Evolutionary conservation across 30 jellyfish, hydroid and myxozoan genomes (phyloP), one percentile per base, ranked within the genome.

Genomic region (Nemopilema nomurai): DNA sequence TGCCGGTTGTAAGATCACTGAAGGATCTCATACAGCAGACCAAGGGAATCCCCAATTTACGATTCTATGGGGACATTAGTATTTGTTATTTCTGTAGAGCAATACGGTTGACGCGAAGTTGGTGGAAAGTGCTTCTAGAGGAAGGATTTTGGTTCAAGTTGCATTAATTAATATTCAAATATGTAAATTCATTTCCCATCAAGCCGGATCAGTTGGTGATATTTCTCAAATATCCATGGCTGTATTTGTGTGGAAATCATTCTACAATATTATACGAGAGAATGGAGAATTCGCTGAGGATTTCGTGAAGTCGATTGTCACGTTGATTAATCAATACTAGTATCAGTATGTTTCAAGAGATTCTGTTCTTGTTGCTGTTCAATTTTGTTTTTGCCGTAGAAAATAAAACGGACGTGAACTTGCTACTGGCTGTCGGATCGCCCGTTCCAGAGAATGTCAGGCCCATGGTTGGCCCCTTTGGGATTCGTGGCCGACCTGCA

Each of bases 391-490:
- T 63, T 77, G 88, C 88, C 28, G 27, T 88, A 81, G 98, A 87
- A 72, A 31, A 71, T 17, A 52, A 79, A 64, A 82, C 49, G 9
- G 97, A 91, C 31, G 84, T 92, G 68, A 92, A 92, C 74, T 79
- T 92, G 28, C 64, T 92, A 76, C 69, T 81, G 1, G 98, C 98
- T n/a, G 96, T 92, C 81, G 98, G 98, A 16, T 86, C 98, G 52
- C 98, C 98, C 1, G 66, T 92, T n/a, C 97, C 97, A 28, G 33
- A 68, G 18, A 95, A 92, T 82, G 96, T 92, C 0, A 18, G 82
- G 1, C 90, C 96, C 18, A 94, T 92, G 25, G 71, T 91, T 27
- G 98, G 98, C 27, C 98, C 98, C 26, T 92, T 87, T 72, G 98
- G 96, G 0, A 28, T 79, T 19, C 65, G 29, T 22, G 95, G 92